Conservation (phyloP, 2,888 invertebrate genomes). For the Melipona beecheii region DNA sequence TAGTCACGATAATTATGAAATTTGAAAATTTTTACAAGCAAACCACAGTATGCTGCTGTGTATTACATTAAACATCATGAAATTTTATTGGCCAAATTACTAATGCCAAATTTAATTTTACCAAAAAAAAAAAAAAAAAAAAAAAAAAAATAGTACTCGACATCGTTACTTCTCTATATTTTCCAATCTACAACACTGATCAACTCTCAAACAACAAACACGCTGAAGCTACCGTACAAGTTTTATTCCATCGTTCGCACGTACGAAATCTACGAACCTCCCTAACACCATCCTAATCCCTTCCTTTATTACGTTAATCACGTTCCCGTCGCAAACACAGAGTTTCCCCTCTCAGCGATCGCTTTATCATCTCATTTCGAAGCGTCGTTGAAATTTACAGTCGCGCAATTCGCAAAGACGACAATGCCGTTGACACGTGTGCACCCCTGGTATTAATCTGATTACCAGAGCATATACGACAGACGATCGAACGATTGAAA, state of each 20-base stretch:
- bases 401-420: neutral
- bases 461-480: neutral
- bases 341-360: neutral
- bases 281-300: neutral
- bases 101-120: neutral
- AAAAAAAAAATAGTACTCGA: no score
- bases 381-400: conserved; percentile 4
- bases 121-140: no score
- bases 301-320: neutral
- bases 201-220: no score
- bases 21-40: no score
- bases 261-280: neutral
- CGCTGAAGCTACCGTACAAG: neutral
- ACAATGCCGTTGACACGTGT: conserved; percentile 10
- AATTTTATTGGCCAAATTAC: neutral
- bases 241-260: neutral
- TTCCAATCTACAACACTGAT: no score
- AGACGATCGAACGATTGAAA: conserved; percentile 3
- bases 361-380: neutral
- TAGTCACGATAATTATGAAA: no score
- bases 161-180: no score
- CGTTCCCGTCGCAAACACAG: neutral
- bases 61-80: neutral
- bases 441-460: neutral
- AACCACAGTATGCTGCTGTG: neutral